Evolutionary conservation across 1,140 invertebrate genomes (phyloP).

Genomic region (Drosophila lini): DNA sequence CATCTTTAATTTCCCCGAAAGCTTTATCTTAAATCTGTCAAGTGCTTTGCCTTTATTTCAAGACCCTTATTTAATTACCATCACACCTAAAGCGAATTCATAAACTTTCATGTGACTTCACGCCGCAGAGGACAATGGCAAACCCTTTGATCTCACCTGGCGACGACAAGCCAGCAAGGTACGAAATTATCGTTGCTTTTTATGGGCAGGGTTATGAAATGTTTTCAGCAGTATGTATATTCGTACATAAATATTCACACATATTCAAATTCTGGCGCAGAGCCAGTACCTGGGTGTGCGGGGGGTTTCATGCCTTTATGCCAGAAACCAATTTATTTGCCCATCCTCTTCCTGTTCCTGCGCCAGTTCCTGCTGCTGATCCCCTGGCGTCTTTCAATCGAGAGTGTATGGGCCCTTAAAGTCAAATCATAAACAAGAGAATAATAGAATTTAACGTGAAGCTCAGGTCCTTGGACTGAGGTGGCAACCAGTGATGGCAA

Average conservation of each 20-base stretch:
- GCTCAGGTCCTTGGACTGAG: background rate
- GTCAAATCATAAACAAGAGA: conserved; percentile 47
- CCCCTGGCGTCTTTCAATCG: conserved; percentile 19
- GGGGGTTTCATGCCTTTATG: conserved; percentile 48
- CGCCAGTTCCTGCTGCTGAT: conserved; percentile 16
- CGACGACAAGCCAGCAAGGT: conserved; percentile 31
- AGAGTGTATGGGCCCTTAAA: conserved; percentile 30
- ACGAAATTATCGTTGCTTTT: conserved; percentile 49
- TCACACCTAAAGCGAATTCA: conserved; percentile 19
- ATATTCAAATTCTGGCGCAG: conserved; percentile 48
- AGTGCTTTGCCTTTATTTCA: background rate
- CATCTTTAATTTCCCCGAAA: background rate
- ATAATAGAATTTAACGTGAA: conserved; percentile 43
- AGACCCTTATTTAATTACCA: conserved; percentile 19
- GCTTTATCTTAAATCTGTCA: background rate
- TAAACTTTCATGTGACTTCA: conserved; percentile 22
- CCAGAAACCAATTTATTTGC: conserved; percentile 61
- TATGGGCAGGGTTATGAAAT: conserved; percentile 43
- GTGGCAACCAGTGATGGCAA: background rate
- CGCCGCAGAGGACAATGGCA: conserved; percentile 34
- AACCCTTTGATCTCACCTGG: conserved; percentile 56
- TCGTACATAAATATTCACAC: conserved; percentile 50
- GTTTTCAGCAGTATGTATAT: conserved; percentile 25
- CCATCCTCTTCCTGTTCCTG: conserved; percentile 49
- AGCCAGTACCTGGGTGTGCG: background rate